Evolutionary conservation across 2,797 vertebrate genomes (phyloP).

Genomic region (Gambusia yucatana): DNA sequence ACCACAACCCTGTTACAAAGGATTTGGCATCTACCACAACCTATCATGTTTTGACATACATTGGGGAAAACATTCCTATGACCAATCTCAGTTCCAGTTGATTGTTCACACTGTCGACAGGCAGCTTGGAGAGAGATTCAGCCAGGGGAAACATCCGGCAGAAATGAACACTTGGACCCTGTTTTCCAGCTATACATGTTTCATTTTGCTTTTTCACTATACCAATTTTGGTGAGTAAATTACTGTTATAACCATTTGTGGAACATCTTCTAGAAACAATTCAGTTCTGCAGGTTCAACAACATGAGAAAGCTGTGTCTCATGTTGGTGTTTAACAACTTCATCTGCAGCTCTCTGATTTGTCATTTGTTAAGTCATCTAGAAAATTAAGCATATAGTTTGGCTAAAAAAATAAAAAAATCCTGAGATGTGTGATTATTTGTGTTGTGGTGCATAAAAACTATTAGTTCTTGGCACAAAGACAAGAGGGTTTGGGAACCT

Average conservation of each 20-base stretch:
- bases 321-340: neutral
- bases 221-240: neutral
- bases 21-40: neutral
- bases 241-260: no score
- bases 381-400: neutral
- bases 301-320: neutral
- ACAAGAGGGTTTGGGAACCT: neutral
- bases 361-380: neutral
- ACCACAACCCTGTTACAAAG: neutral
- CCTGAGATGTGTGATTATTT: neutral
- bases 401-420: neutral
- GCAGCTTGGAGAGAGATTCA: neutral
- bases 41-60: neutral
- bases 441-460: neutral
- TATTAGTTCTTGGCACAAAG: neutral
- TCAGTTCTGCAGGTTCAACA: neutral
- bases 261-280: neutral
- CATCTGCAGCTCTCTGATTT: neutral
- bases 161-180: neutral
- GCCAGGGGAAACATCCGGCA: neutral
- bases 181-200: neutral
- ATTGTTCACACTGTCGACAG: neutral
- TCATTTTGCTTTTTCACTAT: neutral
- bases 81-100: neutral
- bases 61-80: neutral